Evolutionary conservation across 2,113 vertebrate species (phyloP).

Genomic region (Pollachius pollachius): DNA sequence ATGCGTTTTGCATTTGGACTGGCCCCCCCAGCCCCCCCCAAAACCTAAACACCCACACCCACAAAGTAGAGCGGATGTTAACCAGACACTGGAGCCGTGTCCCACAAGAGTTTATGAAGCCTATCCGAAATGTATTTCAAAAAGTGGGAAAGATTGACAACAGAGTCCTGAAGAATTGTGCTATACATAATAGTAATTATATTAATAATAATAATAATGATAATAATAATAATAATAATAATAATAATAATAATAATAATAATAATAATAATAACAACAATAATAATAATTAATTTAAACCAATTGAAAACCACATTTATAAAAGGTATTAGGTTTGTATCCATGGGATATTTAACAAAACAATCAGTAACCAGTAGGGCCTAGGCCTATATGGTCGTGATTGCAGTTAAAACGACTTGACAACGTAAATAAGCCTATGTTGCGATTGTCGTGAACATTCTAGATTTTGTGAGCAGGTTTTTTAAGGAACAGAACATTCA

Average conservation of each 20-base stretch:
- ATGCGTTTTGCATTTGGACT: conserved; percentile 55
- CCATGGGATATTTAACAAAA: too few relatives aligned
- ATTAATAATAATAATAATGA: neutral
- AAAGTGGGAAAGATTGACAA: neutral
- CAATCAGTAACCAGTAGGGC: too few relatives aligned
- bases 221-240: too few relatives aligned
- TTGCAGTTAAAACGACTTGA: too few relatives aligned
- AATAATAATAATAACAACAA: neutral
- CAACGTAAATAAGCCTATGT: too few relatives aligned
- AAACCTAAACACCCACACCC: conserved; percentile 39
- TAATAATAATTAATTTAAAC: too few relatives aligned
- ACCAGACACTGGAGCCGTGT: conserved; percentile 61
- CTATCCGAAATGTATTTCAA: neutral
- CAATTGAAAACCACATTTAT: too few relatives aligned
- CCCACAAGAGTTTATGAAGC: conserved; percentile 11
- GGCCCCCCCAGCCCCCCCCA: conserved; percentile 41
- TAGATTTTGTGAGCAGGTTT: too few relatives aligned
- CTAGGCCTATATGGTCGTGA: too few relatives aligned
- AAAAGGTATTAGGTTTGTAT: too few relatives aligned
- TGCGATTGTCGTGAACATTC: too few relatives aligned
- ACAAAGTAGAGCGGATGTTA: conserved; percentile 53
- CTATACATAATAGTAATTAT: neutral
- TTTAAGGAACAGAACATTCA: too few relatives aligned
- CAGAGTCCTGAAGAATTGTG: neutral
- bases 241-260: neutral